Base-by-base conservation (phyloP, 2,797 vertebrate species). In the Pampus argenteus region DNA sequence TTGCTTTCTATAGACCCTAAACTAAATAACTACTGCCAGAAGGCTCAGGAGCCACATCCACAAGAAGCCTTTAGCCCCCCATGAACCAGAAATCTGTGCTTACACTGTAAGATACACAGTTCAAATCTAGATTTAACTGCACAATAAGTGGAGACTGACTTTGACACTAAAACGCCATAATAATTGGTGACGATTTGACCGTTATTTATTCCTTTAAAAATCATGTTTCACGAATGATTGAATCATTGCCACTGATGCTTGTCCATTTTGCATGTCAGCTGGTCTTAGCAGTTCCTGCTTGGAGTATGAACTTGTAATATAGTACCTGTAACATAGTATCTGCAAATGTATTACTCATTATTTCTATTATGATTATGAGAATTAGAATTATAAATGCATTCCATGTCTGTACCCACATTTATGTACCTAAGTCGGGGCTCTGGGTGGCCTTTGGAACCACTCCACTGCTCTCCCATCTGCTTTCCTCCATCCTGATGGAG, bases 401-500 rank as follows among this genome's bases (percentile, higher is more conserved):
- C 15, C 22, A 68, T 63, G 23, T 31, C 49, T 73, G 22, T 64
- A 22, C 49, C 23, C 10, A 72, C 54, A 69, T 78, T 22, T 55
- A 57, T 82, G 48, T 67, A 28, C 29, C 48, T 52, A 66, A 56
- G 36, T 52, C 13, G 6, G 29, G 29, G 48, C 47, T 45, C 45
- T 22, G 2, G 36, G 26, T 60, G 65, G 64, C 65, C 62, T 76
- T 77, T 64, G 36, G 71, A 64, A 17, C 20, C 58, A 55, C 52
- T 82, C 55, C 62, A 58, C 36, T 74, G 34, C 66, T 61, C 66
- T 52, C 42, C 78, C 81, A 86, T 84, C 84, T 84, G 83, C 59
- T 76, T 60, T 66, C 57, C 77, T 70, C 26, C 56, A 61, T 75
- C 42, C 58, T 88, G 84, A 91, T 86, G 66, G 76, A 89, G 69